Conservation (phyloP, 35 echinoderm and acorn worm genomes). For the Apostichopus californicus region DNA sequence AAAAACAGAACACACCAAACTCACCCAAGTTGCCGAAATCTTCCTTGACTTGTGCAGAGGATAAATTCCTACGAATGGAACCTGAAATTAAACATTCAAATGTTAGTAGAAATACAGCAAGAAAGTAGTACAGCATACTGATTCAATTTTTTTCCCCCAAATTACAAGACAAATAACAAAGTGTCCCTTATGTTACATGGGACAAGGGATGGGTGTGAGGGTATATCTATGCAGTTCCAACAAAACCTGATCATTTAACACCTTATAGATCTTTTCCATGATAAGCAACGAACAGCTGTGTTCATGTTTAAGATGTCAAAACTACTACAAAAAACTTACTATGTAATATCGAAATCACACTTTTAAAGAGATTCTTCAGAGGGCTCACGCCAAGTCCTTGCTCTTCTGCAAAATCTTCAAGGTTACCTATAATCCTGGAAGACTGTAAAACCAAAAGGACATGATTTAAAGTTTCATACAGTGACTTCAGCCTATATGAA, state of each 20-base stretch:
- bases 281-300: too few relatives aligned
- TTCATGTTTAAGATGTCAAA: background rate
- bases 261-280: too few relatives aligned
- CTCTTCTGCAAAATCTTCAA: slow-evolving; percentile 56
- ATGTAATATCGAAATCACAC: slow-evolving; percentile 48
- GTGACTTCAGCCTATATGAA: background rate
- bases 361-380: slow-evolving; percentile 54
- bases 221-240: too few relatives aligned
- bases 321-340: background rate
- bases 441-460: slow-evolving; percentile 28
- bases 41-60: slow-evolving; percentile 41
- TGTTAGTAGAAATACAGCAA: background rate
- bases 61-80: slow-evolving; percentile 42
- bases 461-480: background rate
- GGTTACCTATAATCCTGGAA: slow-evolving; percentile 12
- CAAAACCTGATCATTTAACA: too few relatives aligned
- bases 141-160: too few relatives aligned
- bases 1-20: too few relatives aligned
- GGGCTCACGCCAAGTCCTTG: slow-evolving; percentile 39
- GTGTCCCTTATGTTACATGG: too few relatives aligned
- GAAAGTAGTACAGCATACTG: background rate
- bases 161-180: too few relatives aligned
- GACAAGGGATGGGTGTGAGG: too few relatives aligned
- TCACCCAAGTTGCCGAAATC: too few relatives aligned
- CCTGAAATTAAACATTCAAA: slow-evolving; percentile 9